Conservation (phyloP, 2,797 vertebrate genomes). For the Vipera latastei region DNA sequence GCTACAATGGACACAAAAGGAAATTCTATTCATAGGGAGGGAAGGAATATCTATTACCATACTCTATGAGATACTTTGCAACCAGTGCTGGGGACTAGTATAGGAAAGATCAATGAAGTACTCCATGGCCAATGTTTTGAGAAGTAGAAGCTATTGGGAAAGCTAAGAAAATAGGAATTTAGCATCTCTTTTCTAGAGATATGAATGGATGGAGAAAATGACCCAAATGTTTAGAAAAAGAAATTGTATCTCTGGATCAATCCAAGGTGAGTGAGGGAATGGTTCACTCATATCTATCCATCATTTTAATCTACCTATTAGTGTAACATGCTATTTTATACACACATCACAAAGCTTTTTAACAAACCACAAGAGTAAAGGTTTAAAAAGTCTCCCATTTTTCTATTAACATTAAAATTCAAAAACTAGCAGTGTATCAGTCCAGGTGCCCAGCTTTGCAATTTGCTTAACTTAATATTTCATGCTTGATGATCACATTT, state of each 20-base stretch:
- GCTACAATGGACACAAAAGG: background rate
- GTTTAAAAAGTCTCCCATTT: constrained; percentile 33
- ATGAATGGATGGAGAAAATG: background rate
- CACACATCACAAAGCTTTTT: constrained; percentile 24
- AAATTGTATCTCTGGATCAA: background rate
- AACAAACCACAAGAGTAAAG: constrained; percentile 3
- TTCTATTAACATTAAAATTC: constrained; percentile 54
- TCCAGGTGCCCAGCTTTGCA: constrained; percentile 22
- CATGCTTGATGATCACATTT: constrained; percentile 50
- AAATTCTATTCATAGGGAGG: background rate
- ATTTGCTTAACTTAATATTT: constrained; percentile 53
- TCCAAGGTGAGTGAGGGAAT: background rate
- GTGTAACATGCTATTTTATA: constrained; percentile 24
- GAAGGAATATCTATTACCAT: background rate
- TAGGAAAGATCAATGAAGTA: background rate
- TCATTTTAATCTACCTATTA: background rate
- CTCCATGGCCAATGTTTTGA: background rate
- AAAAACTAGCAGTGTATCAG: constrained; percentile 41
- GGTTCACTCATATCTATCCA: background rate
- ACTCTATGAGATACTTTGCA: background rate
- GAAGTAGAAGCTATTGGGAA: background rate
- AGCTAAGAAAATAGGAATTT: background rate
- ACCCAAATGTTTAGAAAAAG: background rate
- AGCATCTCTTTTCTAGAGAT: background rate
- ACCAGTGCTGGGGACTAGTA: background rate